These are phyloP conservation scores for Tinamus major DNA, from an alignment of 2,797 vertebrate genomes.

Conservation along the genomic window DNA sequence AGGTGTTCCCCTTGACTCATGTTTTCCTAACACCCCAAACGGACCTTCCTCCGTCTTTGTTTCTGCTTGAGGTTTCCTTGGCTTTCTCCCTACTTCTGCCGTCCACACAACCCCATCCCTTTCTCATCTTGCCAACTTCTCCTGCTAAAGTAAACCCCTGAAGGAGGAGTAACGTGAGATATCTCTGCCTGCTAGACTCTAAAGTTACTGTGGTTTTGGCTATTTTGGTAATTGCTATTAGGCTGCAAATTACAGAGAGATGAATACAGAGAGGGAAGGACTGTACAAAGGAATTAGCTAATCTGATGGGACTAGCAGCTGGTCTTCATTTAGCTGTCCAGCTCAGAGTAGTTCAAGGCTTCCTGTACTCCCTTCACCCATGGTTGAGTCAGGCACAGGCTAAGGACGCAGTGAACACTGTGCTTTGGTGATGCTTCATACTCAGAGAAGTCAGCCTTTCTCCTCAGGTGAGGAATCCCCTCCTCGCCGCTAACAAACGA, in stretches of 20 bases:
- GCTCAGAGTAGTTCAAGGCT: background rate
- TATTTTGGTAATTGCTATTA: conserved; percentile 45
- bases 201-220: conserved; percentile 70
- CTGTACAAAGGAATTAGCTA: conserved; percentile 36
- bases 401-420: background rate
- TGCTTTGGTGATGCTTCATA: background rate
- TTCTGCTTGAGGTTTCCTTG: conserved; percentile 38
- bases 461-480: background rate
- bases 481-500: accelerated
- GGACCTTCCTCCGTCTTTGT: background rate
- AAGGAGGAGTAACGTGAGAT: conserved; percentile 58
- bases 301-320: conserved; percentile 65
- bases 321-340: conserved; percentile 24
- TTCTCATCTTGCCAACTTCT: conserved; percentile 35
- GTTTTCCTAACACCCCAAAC: background rate
- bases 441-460: background rate
- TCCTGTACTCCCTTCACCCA: background rate
- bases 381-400: background rate
- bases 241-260: conserved; percentile 33
- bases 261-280: background rate
- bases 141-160: conserved; percentile 43
- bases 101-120: background rate
- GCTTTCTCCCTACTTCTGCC: conserved; percentile 21
- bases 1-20: conserved; percentile 35
- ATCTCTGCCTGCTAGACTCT: conserved; percentile 51